Evolutionary conservation across 1,140 invertebrate species (phyloP), one percentile per base, ranked within the genome.

Genomic region (Diorhabda sublineata): DNA sequence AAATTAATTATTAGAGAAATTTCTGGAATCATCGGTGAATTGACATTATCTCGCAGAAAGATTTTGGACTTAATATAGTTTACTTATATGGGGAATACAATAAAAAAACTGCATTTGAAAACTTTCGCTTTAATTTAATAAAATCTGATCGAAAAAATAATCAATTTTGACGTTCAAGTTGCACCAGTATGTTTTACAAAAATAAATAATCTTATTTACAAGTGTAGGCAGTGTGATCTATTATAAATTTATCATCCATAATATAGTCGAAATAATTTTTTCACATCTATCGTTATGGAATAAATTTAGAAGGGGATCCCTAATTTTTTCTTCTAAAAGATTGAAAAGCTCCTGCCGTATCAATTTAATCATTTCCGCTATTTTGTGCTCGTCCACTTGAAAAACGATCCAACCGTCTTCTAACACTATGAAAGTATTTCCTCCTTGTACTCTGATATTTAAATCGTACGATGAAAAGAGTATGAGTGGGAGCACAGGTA

Each of bases 381-480:
- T 83, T 80, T 88, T 87, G 71, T 91, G 88, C 69, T 87, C 87
- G 74, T 91, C 87, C 0, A 92, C 90, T 78, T 89, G 87, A 75
- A 95, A 90, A 76, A 90, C 87, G 45, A 95, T 93, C 92, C 92
- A 95, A 5, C 91, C 91, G 78, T 92, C 90, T 81, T 92, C 92
- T 9, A 95, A 78, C 0, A 90, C 88, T 26, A 94, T 82, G 45
- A 92, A 87, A 74, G 92, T 93, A 11, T 86, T 87, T 2, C 89
- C 91, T 73, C 87, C 86, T 66, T 92, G 86, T 3, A 92, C 82
- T 78, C 92, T 89, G 64, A 94, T 88, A 43, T 87, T 85, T 42
- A 94, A 82, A 73, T 87, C 86, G 74, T 86, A 86, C 47, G 89
- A 88, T 52, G 91, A 92, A 78, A 96, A 95, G 59, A 96, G 81